These are phyloP conservation scores for Hedya salicella DNA, from an alignment of 2,888 invertebrate species.

Conservation along the genomic window DNA sequence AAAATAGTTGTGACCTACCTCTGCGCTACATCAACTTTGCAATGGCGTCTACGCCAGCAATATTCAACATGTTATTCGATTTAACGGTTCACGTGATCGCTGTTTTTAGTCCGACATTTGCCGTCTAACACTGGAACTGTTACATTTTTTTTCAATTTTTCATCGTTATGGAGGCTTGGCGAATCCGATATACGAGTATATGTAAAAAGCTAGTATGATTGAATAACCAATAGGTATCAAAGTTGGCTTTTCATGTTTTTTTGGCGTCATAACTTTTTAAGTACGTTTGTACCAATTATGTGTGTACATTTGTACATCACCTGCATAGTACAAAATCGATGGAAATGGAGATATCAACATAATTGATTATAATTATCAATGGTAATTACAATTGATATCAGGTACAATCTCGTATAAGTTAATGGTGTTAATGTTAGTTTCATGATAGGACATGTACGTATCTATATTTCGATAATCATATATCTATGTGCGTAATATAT, in stretches of 20 bases:
- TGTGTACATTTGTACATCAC: not conserved
- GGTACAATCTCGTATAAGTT: conserved; percentile 7
- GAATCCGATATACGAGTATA: too few species aligned
- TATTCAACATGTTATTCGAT: conserved; percentile 28
- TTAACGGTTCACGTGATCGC: conserved; percentile 1
- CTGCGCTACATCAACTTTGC: conserved; percentile 28
- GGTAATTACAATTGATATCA: conserved; percentile 12
- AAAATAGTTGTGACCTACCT: conserved; percentile 39
- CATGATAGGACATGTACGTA: not conserved
- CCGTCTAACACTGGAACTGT: not conserved
- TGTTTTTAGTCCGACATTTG: not conserved
- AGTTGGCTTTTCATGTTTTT: too few species aligned
- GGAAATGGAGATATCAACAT: too few species aligned
- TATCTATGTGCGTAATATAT: not conserved
- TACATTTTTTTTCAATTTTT: not conserved
- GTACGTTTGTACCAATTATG: too few species aligned
- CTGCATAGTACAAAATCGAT: not conserved
- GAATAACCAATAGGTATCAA: too few species aligned
- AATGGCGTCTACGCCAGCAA: conserved; percentile 17
- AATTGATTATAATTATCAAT: not conserved
- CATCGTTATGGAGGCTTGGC: not conserved
- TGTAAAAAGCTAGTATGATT: too few species aligned
- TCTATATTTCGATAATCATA: not conserved
- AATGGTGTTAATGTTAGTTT: conserved; percentile 9
- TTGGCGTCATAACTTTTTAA: too few species aligned